Base-by-base conservation (phyloP, 2,797 vertebrate species). In the Euphonia xanthogaster region DNA sequence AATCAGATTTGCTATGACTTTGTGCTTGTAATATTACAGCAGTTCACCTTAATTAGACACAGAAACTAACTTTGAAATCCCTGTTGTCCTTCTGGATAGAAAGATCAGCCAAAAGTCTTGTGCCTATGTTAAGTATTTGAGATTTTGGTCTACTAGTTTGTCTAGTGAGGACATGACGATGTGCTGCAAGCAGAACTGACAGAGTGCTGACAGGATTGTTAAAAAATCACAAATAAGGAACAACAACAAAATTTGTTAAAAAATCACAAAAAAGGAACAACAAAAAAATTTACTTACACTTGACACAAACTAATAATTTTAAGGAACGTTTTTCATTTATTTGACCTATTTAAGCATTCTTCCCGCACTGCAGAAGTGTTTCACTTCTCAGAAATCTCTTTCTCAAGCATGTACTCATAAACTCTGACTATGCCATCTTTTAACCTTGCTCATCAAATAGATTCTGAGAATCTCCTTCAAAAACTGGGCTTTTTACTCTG, bases 31-130 rank as follows among this genome's bases (percentile, higher is more conserved):
- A 15, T 66, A 58, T 53, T 83, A 48, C 40, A 92, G 71, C 15
- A 79, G 33, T 65, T 94, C 78, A 82, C 75, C 30, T 82, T 67
- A 90, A 91, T 93, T 94, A 93, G 75, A 57, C 53, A 65, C 22
- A 80, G 53, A 83, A 90, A 61, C 42, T 82, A 82, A 71, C 78
- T 93, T 61, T 50, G 42, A 61, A 50, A 18, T 94, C 45, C 35
- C 35, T 65, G 6, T 22, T 91, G 61, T 90, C 42, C 45, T 92
- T 72, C 39, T 79, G 42, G 31, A 66, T 76, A 79, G 12, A n/a
- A 82, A 51, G 9, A 92, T 85, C 33, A 77, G 72, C 53, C 68
- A 79, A 31, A 92, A 85, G 45, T 31, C 60, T 73, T 55, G 7
- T 63, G 31, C 27, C 37, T 17, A 2, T 71, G 45, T 20, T 73